These are phyloP conservation scores for Rhinoderma darwinii DNA, from an alignment of 2,113 vertebrate genomes.

Conservation along the genomic window DNA sequence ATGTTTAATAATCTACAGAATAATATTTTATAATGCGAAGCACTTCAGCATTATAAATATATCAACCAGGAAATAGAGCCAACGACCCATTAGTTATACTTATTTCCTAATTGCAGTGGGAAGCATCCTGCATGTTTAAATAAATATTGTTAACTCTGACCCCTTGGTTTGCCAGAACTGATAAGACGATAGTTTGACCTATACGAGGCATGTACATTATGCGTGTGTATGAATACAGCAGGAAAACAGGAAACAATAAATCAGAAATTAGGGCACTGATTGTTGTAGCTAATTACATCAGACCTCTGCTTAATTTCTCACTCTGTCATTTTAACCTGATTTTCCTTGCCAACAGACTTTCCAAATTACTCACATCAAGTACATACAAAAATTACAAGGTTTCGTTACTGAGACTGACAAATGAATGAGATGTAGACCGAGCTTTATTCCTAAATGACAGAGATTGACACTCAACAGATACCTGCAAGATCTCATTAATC, in stretches of 20 bases:
- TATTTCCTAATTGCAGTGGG: conserved; percentile 86
- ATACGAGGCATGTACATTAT: conserved; percentile 81
- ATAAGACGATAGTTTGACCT: conserved; percentile 84
- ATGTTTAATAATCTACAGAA: conserved; percentile 6
- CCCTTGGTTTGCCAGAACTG: conserved; percentile 75
- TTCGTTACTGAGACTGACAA: conserved; percentile 80
- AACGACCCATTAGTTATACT: conserved; percentile 78
- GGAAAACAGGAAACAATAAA: conserved; percentile 94
- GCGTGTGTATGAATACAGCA: conserved; percentile 75
- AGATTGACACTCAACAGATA: conserved; percentile 86
- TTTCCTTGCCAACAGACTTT: conserved; percentile 83
- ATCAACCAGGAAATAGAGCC: conserved; percentile 75
- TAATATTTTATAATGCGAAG: conserved; percentile 34
- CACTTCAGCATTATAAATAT: conserved; percentile 55
- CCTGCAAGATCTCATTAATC: conserved; percentile 83
- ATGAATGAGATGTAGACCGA: conserved; percentile 76
- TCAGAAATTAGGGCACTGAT: conserved; percentile 90
- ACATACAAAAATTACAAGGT: conserved; percentile 80
- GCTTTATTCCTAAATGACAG: conserved; percentile 78
- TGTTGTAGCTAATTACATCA: conserved; percentile 92
- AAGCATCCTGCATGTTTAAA: conserved; percentile 89
- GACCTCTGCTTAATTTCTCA: conserved; percentile 86
- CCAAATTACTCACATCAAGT: conserved; percentile 84
- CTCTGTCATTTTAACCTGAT: conserved; percentile 87
- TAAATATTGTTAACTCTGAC: conserved; percentile 89